Base-by-base conservation (phyloP, 2,888 invertebrate species). In the Dolichopus griseipennis region DNA sequence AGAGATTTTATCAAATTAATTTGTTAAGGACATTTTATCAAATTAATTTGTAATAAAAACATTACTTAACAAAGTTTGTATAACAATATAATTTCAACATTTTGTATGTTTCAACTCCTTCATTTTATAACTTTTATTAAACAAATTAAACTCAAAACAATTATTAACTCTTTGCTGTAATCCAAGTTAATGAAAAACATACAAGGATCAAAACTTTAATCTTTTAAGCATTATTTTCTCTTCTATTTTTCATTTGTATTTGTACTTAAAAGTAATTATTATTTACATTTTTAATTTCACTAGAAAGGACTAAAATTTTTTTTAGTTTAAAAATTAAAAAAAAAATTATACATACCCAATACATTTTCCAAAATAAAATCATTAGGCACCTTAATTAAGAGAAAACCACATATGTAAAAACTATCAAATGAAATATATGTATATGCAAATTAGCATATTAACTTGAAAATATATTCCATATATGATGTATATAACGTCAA, bases 311-410 rank as follows among this genome's bases (percentile, higher is more conserved):
- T 18, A 52, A 52, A 7, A 12, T 18, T 52, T 52, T 52, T 52
- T 52, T 12, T 52, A 52, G 52, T 52, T 52, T 6, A 52, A 52
- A 52, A 15, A 12, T 52, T 41, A 27, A 41, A 41, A 41, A 41
- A 41, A 41, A 41, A 41, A 6, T 6, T 12, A 9, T 12, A 15
- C 8, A 41, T 12, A 41, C 2, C 9, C 9, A 52, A 18, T 6
- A 52, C 15, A 2, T 52, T 52, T 27, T 27, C 27, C 27, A n/a
- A 52, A 52, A 12, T 18, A 18, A 52, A 52, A 52, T 52, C 52
- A 52, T 52, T 52, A 52, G 52, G 52, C 52, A 52, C 52, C 52
- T 52, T 52, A 52, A 52, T 52, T 52, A 52, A 52, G 18, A 52
- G 18, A 41, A 52, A 52, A 12, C 52, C 52, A 52, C 52, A 9